These are phyloP conservation scores for Charaxes varanes DNA, from an alignment of 1,140 invertebrate genomes.

Conservation along the genomic window DNA sequence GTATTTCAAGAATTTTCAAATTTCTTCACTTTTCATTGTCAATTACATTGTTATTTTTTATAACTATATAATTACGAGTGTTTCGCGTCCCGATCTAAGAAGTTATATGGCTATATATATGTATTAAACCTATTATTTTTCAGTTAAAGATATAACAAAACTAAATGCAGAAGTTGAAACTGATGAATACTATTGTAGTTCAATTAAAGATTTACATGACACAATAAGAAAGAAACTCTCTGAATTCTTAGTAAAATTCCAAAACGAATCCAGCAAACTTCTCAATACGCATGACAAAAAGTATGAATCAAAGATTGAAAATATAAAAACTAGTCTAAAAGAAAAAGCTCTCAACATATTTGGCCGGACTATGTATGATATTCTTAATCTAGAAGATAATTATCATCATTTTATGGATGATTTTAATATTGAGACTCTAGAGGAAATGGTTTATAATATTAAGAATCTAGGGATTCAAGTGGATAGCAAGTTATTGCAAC, in stretches of 20 bases:
- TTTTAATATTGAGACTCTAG: constrained; percentile 9
- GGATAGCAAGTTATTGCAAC: constrained; percentile 19
- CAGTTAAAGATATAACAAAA: constrained; percentile 11
- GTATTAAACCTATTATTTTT: no score
- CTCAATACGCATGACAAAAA: constrained; percentile 4
- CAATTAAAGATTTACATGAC: constrained; percentile 23
- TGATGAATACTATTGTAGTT: constrained; percentile 23
- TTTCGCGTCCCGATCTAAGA: no score
- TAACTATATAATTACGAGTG: no score
- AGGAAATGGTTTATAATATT: constrained; percentile 12
- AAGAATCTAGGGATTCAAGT: constrained; percentile 19
- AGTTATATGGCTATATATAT: no score
- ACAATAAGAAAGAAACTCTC: constrained; percentile 19
- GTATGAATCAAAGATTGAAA: constrained; percentile 19
- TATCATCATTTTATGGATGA: constrained; percentile 30
- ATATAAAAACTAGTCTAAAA: constrained; percentile 25
- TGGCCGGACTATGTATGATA: constrained; percentile 32
- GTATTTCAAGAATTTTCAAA: no score
- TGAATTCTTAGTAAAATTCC: constrained; percentile 8
- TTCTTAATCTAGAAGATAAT: constrained; percentile 36
- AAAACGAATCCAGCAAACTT: constrained; percentile 3
- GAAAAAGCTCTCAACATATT: constrained; percentile 28
- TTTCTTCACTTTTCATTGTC: no score
- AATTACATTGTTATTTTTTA: no score
- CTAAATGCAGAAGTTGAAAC: constrained; percentile 12